Evolutionary conservation across 2,888 invertebrate species (phyloP).

Genomic region (Volucella inanis): DNA sequence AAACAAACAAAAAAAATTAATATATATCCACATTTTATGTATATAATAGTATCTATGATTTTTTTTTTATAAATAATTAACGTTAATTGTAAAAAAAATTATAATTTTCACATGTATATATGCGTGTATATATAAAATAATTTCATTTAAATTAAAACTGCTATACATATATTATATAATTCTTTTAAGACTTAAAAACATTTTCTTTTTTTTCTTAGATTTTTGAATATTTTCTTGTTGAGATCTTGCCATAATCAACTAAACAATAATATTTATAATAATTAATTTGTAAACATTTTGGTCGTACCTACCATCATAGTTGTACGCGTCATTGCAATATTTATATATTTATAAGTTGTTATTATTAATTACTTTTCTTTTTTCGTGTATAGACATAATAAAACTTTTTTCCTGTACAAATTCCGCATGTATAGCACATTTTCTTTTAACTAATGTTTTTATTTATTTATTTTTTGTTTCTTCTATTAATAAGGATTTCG

Average conservation of each 20-base stretch:
- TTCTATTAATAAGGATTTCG: slow-evolving; percentile 61
- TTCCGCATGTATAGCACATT: slow-evolving; percentile 69
- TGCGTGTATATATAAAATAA: slow-evolving; percentile 48
- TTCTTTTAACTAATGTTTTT: not conserved
- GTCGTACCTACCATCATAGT: slow-evolving; percentile 63
- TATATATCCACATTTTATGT: slow-evolving; percentile 62
- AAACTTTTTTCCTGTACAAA: slow-evolving; percentile 72
- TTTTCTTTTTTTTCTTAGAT: slow-evolving; percentile 7
- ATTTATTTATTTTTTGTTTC: not conserved
- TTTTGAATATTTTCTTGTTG: slow-evolving; percentile 57
- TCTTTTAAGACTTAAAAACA: slow-evolving; percentile 51
- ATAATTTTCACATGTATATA: slow-evolving; percentile 53
- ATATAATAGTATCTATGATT: slow-evolving; percentile 40
- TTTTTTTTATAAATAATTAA: slow-evolving; percentile 72
- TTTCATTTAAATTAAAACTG: slow-evolving; percentile 41
- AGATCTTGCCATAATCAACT: slow-evolving; percentile 67
- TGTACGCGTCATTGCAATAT: slow-evolving; percentile 71
- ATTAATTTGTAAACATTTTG: slow-evolving; percentile 60
- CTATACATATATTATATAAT: slow-evolving; percentile 32
- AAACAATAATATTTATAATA: slow-evolving; percentile 40
- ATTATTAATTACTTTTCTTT: not conserved
- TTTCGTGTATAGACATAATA: slow-evolving; percentile 53
- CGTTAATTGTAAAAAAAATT: slow-evolving; percentile 58
- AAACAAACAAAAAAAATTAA: slow-evolving; percentile 55
- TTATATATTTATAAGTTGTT: slow-evolving; percentile 25